Evolutionary conservation across 2,888 invertebrate genomes (phyloP), one percentile per base, ranked within the genome.

Genomic region (Thysanoteuthis rhombus): DNA sequence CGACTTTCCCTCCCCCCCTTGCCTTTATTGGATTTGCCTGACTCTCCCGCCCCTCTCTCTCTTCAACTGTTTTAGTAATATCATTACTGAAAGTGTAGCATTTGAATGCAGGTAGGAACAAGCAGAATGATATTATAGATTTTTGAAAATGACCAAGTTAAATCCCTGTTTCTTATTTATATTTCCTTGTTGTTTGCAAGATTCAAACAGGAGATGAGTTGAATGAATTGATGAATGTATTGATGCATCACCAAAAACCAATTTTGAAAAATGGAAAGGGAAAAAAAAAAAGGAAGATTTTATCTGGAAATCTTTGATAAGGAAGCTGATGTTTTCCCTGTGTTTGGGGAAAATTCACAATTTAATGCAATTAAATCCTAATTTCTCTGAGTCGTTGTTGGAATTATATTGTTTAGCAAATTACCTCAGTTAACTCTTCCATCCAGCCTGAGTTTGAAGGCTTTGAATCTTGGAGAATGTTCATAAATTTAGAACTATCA

Each of bases 321-420:
- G 75, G 75, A 75, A 75, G 10, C 25, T 75, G 75, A n/a, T n/a
- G n/a, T 36, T 75, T 75, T 75, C 36, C 36, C 36, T n/a, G 75
- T 75, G 75, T 75, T 75, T 75, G n/a, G n/a, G 75, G n/a, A 75
- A n/a, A n/a, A n/a, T 75, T 75, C n/a, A n/a, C n/a, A n/a, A 75
- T 75, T 36, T 75, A 75, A 75, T 75, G 75, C 75, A 75, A 75
- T 75, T 75, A 75, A 75, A n/a, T 75, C 36, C 36, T n/a, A n/a
- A 75, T 75, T 75, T 75, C 36, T 75, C n/a, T n/a, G 75, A 16
- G n/a, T n/a, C 75, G 75, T n/a, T 36, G n/a, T 75, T 75, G 75
- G 75, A 75, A 75, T 75, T 75, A n/a, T 36, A 75, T 36, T 75
- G n/a, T 75, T 75, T 36, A n/a, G 36, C 75, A 75, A n/a, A n/a